Evolutionary conservation across 2,113 vertebrate species (phyloP).

Genomic region (Rhineura floridana): DNA sequence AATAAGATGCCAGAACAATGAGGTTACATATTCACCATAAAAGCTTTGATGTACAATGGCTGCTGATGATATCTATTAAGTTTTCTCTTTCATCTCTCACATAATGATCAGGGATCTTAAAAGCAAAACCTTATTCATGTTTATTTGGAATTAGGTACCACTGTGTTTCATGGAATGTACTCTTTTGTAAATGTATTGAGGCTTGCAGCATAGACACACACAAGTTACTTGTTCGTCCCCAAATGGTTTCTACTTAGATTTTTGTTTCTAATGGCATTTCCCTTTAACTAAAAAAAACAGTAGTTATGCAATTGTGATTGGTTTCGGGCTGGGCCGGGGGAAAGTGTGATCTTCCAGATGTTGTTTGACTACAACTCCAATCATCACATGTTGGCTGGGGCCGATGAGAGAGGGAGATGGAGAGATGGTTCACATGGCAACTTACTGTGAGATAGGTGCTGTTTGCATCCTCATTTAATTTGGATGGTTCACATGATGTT

Average conservation of each 20-base stretch:
- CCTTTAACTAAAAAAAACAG: not conserved
- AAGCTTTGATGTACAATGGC: not conserved
- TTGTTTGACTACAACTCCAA: too few relatives aligned
- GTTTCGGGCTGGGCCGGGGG: too few relatives aligned
- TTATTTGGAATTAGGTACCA: not conserved
- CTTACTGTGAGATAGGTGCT: too few relatives aligned
- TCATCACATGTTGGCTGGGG: too few relatives aligned
- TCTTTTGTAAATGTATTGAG: not conserved
- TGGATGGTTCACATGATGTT: too few relatives aligned
- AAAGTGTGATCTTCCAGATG: too few relatives aligned
- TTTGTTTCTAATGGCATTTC: not conserved
- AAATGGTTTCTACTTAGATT: not conserved
- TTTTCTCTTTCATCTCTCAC: not conserved
- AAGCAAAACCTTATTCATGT: not conserved
- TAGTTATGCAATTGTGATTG: not conserved
- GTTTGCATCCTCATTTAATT: too few relatives aligned
- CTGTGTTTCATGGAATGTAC: not conserved
- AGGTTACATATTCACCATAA: not conserved
- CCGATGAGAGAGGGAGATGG: too few relatives aligned
- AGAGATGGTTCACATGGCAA: too few relatives aligned
- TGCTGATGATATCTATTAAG: not conserved
- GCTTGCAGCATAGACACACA: not conserved
- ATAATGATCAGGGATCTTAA: accelerated
- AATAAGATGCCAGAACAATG: not conserved
- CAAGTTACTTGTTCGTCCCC: not conserved